These are phyloP conservation scores for Yponomeuta malinellus DNA, from an alignment of 2,888 invertebrate species.

Conservation along the genomic window DNA sequence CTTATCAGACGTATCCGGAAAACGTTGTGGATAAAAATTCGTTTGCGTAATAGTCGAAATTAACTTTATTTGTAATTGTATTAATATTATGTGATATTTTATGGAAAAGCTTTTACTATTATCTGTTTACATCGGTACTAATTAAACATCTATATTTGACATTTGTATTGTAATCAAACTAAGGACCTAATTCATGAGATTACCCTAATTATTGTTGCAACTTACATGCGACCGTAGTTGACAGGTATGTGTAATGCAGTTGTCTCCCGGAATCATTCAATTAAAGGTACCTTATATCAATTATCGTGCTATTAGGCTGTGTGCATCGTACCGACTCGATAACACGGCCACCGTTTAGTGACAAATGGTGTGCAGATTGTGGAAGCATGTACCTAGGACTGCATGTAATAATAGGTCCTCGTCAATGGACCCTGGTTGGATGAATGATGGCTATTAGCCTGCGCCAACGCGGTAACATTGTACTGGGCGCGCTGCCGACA, in stretches of 20 bases:
- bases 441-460: slow-evolving; percentile 66
- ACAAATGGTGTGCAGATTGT: slow-evolving; percentile 22
- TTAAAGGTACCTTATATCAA: not conserved
- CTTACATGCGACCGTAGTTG: not conserved
- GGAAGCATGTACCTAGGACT: slow-evolving; percentile 23
- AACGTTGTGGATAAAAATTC: slow-evolving; percentile 18
- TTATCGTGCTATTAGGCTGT: not conserved
- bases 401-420: slow-evolving; percentile 49
- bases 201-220: not conserved
- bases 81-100: not conserved
- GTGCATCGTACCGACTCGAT: not conserved
- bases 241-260: not conserved
- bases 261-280: not conserved
- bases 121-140: no score
- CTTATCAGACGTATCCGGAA: slow-evolving; percentile 32
- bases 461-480: slow-evolving; percentile 21
- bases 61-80: not conserved
- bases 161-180: no score
- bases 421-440: slow-evolving; percentile 53
- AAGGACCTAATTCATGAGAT: no score
- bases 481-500: not conserved
- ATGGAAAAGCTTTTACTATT: not conserved
- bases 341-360: slow-evolving; percentile 13
- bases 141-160: no score
- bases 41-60: not conserved